Evolutionary conservation across 2,888 invertebrate species (phyloP).

Genomic region (Brenthis hecate): DNA sequence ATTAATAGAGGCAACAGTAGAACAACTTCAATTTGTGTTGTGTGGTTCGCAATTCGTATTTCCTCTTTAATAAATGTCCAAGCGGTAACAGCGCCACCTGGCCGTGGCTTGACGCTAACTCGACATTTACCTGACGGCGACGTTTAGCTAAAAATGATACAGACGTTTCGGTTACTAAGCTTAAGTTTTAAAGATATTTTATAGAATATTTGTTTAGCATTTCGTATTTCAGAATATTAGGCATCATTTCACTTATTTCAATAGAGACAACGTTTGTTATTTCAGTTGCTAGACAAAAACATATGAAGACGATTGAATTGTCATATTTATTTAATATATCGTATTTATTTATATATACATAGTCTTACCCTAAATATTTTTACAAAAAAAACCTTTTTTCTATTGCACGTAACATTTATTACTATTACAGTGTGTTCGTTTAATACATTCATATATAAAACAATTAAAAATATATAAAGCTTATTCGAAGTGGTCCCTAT

Average conservation of each 20-base stretch:
- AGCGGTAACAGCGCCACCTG: slow-evolving; percentile 42
- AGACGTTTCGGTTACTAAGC: slow-evolving; percentile 44
- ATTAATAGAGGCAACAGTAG: slow-evolving; percentile 48
- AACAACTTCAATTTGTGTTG: slow-evolving; percentile 48
- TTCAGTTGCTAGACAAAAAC: too few relatives aligned
- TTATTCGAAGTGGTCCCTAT: too few relatives aligned
- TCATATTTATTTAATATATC: too few relatives aligned
- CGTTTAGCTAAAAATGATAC: slow-evolving; percentile 61
- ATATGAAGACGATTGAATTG: too few relatives aligned
- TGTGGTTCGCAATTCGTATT: slow-evolving; percentile 53
- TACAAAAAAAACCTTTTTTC: too few relatives aligned
- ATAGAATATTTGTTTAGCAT: background rate
- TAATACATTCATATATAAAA: too few relatives aligned
- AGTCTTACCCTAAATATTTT: too few relatives aligned
- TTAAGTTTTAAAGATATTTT: slow-evolving; percentile 12
- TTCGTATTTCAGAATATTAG: background rate
- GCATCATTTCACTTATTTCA: background rate
- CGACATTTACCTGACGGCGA: slow-evolving; percentile 61
- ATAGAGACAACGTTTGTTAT: background rate
- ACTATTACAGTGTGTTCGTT: too few relatives aligned
- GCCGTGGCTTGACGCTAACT: slow-evolving; percentile 63
- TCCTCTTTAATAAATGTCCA: slow-evolving; percentile 71
- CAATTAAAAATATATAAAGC: too few relatives aligned
- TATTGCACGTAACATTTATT: too few relatives aligned
- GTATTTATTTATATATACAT: too few relatives aligned